These are phyloP conservation scores for Rhinogobius similis DNA, from an alignment of 2,113 vertebrate genomes.

Conservation along the genomic window DNA sequence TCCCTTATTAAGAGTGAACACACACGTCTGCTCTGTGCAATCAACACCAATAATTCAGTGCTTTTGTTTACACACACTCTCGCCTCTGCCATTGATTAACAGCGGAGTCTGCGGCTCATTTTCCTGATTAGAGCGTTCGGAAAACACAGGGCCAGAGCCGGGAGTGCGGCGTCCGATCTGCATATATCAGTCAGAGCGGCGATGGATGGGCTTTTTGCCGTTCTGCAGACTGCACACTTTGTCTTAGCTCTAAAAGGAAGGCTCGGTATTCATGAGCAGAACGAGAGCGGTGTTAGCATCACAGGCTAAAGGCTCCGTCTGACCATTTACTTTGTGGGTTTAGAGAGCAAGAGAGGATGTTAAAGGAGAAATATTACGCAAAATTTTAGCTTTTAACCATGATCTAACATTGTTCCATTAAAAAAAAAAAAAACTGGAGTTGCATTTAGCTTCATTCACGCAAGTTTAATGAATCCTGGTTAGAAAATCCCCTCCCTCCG, in stretches of 20 bases:
- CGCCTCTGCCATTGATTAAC: conserved; percentile 69
- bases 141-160: conserved; percentile 75
- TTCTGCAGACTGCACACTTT: conserved; percentile 71
- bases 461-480: too few relatives aligned
- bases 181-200: conserved; percentile 70
- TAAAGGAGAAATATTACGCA: not conserved
- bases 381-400: not conserved
- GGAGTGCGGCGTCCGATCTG: conserved; percentile 70
- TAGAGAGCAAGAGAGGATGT: conserved; percentile 8
- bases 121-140: conserved; percentile 86
- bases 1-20: conserved; percentile 33
- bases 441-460: too few relatives aligned
- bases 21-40: conserved; percentile 38
- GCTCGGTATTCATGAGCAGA: conserved; percentile 57
- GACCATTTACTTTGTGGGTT: conserved; percentile 46
- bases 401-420: too few relatives aligned
- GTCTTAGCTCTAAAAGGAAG: conserved; percentile 18
- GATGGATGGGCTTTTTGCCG: conserved; percentile 38
- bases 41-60: conserved; percentile 56
- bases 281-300: conserved; percentile 57
- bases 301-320: conserved; percentile 51
- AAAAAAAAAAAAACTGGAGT: too few relatives aligned
- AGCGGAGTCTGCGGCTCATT: conserved; percentile 83
- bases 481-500: too few relatives aligned
- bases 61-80: conserved; percentile 56